These are phyloP conservation scores for Pelochelys cantorii DNA, from an alignment of 2,797 vertebrate species.

Conservation along the genomic window DNA sequence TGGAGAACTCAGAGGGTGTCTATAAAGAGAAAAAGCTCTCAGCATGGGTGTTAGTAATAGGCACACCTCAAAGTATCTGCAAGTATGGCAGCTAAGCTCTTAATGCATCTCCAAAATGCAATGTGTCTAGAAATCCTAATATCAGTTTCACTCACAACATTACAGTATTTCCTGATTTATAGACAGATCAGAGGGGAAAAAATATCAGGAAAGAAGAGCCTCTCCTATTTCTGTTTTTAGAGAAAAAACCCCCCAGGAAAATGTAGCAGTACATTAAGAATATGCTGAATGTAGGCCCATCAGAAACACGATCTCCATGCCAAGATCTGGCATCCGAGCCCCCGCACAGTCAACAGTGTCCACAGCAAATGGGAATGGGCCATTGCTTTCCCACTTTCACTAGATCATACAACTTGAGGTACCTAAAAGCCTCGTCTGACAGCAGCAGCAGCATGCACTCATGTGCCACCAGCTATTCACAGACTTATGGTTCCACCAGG, in stretches of 20 bases:
- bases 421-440: rapidly evolving
- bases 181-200: background rate
- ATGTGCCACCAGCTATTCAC: rapidly evolving
- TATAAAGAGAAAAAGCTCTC: background rate
- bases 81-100: background rate
- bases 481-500: background rate
- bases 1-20: background rate
- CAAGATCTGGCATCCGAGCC: rapidly evolving
- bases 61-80: background rate
- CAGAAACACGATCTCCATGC: background rate
- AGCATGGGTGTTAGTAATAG: rapidly evolving
- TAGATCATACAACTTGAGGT: background rate
- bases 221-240: background rate
- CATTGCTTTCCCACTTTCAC: background rate
- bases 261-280: rapidly evolving
- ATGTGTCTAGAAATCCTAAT: rapidly evolving
- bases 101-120: background rate
- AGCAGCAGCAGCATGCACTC: rapidly evolving
- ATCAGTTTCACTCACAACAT: rapidly evolving
- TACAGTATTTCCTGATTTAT: background rate
- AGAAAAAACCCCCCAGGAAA: background rate
- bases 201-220: background rate
- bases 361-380: rapidly evolving
- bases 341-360: rapidly evolving
- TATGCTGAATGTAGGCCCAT: background rate